A percentile compares a stretch with the other conserved stretches of the same genome.
Evolutionary conservation across 2,797 vertebrate species (phyloP).

Genomic region (Microctenopoma lineatum): DNA sequence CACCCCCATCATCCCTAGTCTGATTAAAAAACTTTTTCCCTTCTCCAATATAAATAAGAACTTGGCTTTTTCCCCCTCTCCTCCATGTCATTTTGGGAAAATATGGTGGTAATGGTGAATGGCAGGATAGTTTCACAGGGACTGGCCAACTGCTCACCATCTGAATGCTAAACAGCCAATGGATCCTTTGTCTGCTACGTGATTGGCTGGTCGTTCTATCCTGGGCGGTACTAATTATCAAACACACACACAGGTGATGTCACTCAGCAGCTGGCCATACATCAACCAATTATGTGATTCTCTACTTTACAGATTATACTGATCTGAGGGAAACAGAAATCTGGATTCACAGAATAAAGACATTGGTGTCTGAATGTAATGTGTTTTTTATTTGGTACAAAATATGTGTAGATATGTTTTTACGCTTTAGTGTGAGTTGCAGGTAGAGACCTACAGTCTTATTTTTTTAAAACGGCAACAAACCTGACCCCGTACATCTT

Average conservation of each 20-base stretch:
- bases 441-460: slow-evolving; percentile 21
- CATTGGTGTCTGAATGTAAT: not conserved
- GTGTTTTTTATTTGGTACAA: not conserved
- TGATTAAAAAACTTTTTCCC: slow-evolving; percentile 82
- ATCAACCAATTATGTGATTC: slow-evolving; percentile 28
- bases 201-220: slow-evolving; percentile 49
- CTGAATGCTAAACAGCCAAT: slow-evolving; percentile 73
- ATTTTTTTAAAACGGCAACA: slow-evolving; percentile 44
- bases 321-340: slow-evolving; percentile 17
- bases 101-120: slow-evolving; percentile 80
- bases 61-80: slow-evolving; percentile 64
- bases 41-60: slow-evolving; percentile 80
- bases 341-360: not conserved
- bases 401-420: not conserved
- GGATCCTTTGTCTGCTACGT: slow-evolving; percentile 32
- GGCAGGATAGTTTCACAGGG: slow-evolving; percentile 76
- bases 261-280: slow-evolving; percentile 32
- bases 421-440: not conserved
- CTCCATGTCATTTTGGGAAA: slow-evolving; percentile 74
- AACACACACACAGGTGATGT: slow-evolving; percentile 27
- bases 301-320: slow-evolving; percentile 17
- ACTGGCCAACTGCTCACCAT: slow-evolving; percentile 46
- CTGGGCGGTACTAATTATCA: slow-evolving; percentile 30
- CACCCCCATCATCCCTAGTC: slow-evolving; percentile 82
- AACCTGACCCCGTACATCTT: slow-evolving; percentile 51